Evolutionary conservation across 2,113 vertebrate genomes (phyloP).

Genomic region (Vanacampus margaritifer): DNA sequence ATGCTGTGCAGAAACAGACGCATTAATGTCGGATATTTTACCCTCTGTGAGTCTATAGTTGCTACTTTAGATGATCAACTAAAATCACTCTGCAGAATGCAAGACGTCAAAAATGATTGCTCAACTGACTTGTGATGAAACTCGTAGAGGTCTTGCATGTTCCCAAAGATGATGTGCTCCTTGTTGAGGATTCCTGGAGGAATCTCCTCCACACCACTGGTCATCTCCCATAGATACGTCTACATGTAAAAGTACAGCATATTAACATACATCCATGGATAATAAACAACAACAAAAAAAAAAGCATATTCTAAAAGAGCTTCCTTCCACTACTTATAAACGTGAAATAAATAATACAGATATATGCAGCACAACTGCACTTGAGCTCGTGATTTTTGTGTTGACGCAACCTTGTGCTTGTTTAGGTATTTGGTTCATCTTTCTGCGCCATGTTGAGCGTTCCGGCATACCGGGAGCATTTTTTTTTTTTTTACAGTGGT

Average conservation of each 20-base stretch:
- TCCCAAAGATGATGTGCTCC: slow-evolving; percentile 97
- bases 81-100: background rate
- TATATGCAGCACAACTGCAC: no score
- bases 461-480: no score
- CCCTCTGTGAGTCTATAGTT: background rate
- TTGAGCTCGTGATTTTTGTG: no score
- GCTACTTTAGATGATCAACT: background rate
- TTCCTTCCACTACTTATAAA: background rate
- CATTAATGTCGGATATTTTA: background rate
- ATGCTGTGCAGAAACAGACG: slow-evolving; percentile 71
- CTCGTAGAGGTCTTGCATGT: slow-evolving; percentile 99
- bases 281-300: background rate
- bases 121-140: slow-evolving; percentile 96
- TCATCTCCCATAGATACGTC: slow-evolving; percentile 99
- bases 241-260: slow-evolving; percentile 39
- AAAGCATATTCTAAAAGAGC: background rate
- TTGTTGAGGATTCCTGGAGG: slow-evolving; percentile 96
- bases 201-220: slow-evolving; percentile 97
- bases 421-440: no score
- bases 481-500: no score
- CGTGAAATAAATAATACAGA: no score
- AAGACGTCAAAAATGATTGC: background rate
- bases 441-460: no score
- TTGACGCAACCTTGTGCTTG: no score
- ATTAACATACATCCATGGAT: background rate